phyloP scores from a whole-genome alignment of 2,888 invertebrate genomes.

The Zhuqinia jingwanae region DNA sequence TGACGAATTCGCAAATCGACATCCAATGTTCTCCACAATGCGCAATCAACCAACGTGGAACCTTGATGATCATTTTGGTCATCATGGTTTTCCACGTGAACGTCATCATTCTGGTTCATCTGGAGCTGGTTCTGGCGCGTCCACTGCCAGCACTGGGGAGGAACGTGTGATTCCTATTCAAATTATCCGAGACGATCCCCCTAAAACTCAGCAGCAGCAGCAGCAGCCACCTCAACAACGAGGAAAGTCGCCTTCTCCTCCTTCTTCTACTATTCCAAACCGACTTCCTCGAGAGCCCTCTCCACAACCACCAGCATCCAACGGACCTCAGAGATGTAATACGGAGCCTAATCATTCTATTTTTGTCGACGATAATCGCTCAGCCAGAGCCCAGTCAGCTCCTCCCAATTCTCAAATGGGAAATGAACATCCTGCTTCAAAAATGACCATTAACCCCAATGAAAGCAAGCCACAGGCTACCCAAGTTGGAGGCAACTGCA shows the following conservation, averaged over 20 bases:
- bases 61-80: slow-evolving; percentile 66
- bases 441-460: slow-evolving; percentile 49
- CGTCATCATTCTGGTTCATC: slow-evolving; percentile 73
- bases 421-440: slow-evolving; percentile 54
- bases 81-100: slow-evolving; percentile 64
- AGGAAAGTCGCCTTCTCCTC: slow-evolving; percentile 51
- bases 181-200: slow-evolving; percentile 65
- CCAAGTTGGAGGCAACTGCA: slow-evolving; percentile 73
- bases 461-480: slow-evolving; percentile 58
- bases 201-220: slow-evolving; percentile 41
- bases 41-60: slow-evolving; percentile 67
- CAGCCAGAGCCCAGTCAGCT: slow-evolving; percentile 75
- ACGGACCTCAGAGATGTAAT: slow-evolving; percentile 73
- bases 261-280: slow-evolving; percentile 50
- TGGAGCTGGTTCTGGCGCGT: slow-evolving; percentile 72
- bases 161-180: slow-evolving; percentile 75
- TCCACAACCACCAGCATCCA: slow-evolving; percentile 42
- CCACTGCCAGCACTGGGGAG: slow-evolving; percentile 74
- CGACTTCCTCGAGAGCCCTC: slow-evolving; percentile 21
- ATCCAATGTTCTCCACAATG: slow-evolving; percentile 86
- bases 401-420: slow-evolving; percentile 70
- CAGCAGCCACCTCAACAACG: slow-evolving; percentile 26
- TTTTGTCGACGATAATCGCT: slow-evolving; percentile 59
- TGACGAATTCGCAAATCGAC: slow-evolving; percentile 85
- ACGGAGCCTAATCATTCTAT: slow-evolving; percentile 72